Percentiles rank a stretch among this genome's conserved stretches.
Conservation (phyloP, 2,797 vertebrate species). For the Peromyscus nudipes region DNA sequence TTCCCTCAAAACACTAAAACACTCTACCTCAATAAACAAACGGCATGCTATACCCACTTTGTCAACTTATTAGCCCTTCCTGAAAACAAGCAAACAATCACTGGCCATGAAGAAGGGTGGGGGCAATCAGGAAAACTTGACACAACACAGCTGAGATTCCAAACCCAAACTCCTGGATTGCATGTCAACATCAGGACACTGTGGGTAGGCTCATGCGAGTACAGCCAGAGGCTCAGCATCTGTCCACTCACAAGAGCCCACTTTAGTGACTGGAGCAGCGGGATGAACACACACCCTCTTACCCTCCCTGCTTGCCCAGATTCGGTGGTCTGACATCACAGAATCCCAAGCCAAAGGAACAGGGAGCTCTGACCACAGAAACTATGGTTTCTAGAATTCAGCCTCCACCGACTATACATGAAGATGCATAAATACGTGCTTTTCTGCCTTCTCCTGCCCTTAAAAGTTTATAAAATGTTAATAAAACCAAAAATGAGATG, state of each 20-base stretch:
- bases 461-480: constrained; percentile 20
- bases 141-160: background rate
- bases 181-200: background rate
- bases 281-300: background rate
- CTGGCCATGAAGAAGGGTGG: background rate
- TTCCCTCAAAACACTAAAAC: background rate
- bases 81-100: background rate
- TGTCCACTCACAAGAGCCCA: no score
- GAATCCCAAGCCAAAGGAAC: background rate
- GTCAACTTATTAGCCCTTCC: background rate
- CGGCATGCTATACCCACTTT: background rate
- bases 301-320: accelerated
- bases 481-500: constrained; percentile 30
- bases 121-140: background rate
- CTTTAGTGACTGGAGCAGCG: background rate
- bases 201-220: background rate
- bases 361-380: background rate
- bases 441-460: background rate
- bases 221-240: accelerated
- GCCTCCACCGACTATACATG: background rate
- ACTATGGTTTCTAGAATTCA: background rate
- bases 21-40: background rate
- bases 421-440: background rate
- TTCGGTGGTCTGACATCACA: background rate
- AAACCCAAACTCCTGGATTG: background rate